Conservation (phyloP, 1,140 invertebrate species). For the Ostrea edulis region DNA sequence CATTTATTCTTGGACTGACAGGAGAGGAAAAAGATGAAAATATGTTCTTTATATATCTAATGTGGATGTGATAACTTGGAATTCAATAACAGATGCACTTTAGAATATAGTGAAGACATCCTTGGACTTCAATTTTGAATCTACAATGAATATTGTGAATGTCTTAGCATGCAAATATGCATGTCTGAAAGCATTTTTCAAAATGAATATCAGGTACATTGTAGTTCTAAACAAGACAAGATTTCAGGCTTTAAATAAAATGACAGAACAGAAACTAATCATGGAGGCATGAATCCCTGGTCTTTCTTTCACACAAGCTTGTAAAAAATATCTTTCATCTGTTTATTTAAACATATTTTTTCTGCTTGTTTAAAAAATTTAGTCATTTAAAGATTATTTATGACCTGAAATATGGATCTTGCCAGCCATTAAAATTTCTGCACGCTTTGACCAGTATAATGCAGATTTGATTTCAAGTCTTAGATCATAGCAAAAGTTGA, state of each 20-base stretch:
- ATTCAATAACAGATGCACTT: too few relatives aligned
- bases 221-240: background rate
- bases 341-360: slow-evolving; percentile 1
- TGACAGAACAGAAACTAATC: background rate
- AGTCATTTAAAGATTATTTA: slow-evolving; percentile 40
- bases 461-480: slow-evolving; percentile 29
- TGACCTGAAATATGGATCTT: slow-evolving; percentile 34
- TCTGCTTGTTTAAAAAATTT: background rate
- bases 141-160: background rate
- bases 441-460: slow-evolving; percentile 15
- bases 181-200: background rate
- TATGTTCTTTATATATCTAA: too few relatives aligned
- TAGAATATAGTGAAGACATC: too few relatives aligned
- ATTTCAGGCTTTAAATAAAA: background rate
- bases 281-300: background rate
- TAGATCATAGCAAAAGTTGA: slow-evolving; percentile 28
- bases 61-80: too few relatives aligned
- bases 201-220: background rate
- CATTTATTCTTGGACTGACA: too few relatives aligned
- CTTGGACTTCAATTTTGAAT: too few relatives aligned
- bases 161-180: slow-evolving; percentile 19
- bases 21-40: too few relatives aligned
- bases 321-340: slow-evolving; percentile 13
- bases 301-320: background rate
- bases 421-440: slow-evolving; percentile 31